Base-by-base conservation (phyloP, 2,113 vertebrate species). In the Megalops atlanticus region DNA sequence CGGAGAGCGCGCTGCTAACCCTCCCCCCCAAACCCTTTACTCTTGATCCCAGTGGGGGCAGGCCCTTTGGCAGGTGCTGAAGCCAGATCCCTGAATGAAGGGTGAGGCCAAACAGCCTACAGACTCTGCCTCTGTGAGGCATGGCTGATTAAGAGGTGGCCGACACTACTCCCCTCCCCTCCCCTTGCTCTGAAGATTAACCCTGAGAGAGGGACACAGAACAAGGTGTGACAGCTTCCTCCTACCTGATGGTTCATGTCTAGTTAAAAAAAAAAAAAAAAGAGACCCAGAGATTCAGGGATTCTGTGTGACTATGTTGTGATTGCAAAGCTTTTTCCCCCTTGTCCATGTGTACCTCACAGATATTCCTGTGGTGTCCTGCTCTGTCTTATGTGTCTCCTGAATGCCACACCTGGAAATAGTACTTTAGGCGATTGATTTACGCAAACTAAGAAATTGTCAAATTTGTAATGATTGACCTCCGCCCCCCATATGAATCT, bases 21-120 rank as follows among this genome's bases (percentile, higher is more conserved):
- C 5, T 16, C 5, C 47, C 0, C 47, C 47, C 3, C 49, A 5
- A 15, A 0, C 39, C 18, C 6, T 24, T 16, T 21, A n/a, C 39
- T 10, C 38, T 8, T 8, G 10, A 45, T 41, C 73, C 73, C 41
- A 74, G 73, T 24, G n/a, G 40, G 73, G 21, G 15, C 2, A 21
- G n/a, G 21, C n/a, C 40, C 45, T 74, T 18, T 33, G 40, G 54
- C 77, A 69, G 77, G 77, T 78, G 38, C 39, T 78, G 54, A 78
- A 54, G 21, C 52, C 11, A 11, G 36, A 78, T 78, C 49, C 27
- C 52, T 24, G 35, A 78, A 64, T 24, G 47, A 35, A 35, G 27
- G 14, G 31, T 10, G 69, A 11, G 69, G 35, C 27, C 14, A 36
- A 36, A 70, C 8, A 35, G 36, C 69, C 12, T 15, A 18, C 35